phyloP scores from a whole-genome alignment of 1,140 invertebrate genomes.

The Euglossa dilemma region DNA sequence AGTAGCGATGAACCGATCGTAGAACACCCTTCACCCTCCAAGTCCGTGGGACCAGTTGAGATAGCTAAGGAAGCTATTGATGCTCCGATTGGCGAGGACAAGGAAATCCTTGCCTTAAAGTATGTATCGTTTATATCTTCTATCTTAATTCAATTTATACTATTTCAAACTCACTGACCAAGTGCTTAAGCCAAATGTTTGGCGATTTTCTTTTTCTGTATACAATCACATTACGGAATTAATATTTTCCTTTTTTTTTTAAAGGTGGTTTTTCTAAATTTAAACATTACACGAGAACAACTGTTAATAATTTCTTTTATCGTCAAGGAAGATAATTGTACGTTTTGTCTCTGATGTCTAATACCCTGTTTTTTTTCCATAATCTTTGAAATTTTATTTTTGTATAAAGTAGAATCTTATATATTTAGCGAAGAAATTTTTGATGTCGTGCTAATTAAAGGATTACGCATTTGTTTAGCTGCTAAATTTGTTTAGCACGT shows the following conservation, averaged over 20 bases:
- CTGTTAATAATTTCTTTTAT: background rate
- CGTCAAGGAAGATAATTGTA: background rate
- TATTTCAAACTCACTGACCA: too few relatives aligned
- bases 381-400: background rate
- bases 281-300: too few relatives aligned
- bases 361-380: background rate
- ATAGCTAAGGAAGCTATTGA: slow-evolving; percentile 79
- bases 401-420: background rate
- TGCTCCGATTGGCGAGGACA: slow-evolving; percentile 71
- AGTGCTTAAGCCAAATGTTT: too few relatives aligned
- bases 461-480: slow-evolving; percentile 22
- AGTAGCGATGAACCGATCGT: slow-evolving; percentile 51
- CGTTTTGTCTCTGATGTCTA: background rate
- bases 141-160: background rate
- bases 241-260: too few relatives aligned
- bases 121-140: slow-evolving; percentile 65
- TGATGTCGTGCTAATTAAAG: background rate
- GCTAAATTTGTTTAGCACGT: slow-evolving; percentile 35
- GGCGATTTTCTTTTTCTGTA: too few relatives aligned
- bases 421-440: background rate
- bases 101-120: slow-evolving; percentile 78
- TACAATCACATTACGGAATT: too few relatives aligned
- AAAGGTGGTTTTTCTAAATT: too few relatives aligned
- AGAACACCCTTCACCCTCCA: slow-evolving; percentile 72
- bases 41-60: slow-evolving; percentile 74